Conservation (phyloP, 2,113 vertebrate genomes). For the Prunella himalayana region DNA sequence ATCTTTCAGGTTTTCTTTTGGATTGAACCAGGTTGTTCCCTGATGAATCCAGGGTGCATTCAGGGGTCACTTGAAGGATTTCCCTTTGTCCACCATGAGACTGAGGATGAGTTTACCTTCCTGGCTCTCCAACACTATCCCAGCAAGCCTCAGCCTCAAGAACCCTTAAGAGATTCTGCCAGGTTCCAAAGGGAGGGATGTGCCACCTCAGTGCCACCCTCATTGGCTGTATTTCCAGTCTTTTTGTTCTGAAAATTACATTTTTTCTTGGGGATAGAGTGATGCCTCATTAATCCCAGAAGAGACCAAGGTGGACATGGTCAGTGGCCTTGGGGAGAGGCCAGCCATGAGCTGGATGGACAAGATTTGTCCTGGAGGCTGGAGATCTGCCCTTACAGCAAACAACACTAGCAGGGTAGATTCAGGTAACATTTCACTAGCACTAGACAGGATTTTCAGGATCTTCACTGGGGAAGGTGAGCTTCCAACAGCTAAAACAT, state of each 20-base stretch:
- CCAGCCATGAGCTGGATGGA: background rate
- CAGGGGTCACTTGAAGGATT: background rate
- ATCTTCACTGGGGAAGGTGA: background rate
- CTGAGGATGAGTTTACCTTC: background rate
- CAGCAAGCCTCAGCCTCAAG: background rate
- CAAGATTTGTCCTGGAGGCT: background rate
- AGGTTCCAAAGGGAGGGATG: background rate
- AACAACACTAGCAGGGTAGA: background rate
- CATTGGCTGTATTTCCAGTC: background rate
- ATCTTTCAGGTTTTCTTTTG: background rate
- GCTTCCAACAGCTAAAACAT: background rate
- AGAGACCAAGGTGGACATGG: background rate
- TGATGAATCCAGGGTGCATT: background rate
- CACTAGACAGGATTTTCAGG: background rate
- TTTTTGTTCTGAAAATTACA: background rate
- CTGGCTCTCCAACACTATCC: background rate
- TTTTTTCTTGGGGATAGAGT: background rate
- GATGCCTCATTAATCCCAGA: background rate
- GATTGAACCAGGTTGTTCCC: background rate
- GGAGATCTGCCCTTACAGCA: background rate
- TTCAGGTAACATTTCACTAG: background rate
- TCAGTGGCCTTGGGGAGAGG: background rate
- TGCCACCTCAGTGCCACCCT: background rate
- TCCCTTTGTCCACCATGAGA: background rate
- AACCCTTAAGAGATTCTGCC: background rate